Conservation (phyloP, 2,797 vertebrate genomes). For the Balearica regulorum region DNA sequence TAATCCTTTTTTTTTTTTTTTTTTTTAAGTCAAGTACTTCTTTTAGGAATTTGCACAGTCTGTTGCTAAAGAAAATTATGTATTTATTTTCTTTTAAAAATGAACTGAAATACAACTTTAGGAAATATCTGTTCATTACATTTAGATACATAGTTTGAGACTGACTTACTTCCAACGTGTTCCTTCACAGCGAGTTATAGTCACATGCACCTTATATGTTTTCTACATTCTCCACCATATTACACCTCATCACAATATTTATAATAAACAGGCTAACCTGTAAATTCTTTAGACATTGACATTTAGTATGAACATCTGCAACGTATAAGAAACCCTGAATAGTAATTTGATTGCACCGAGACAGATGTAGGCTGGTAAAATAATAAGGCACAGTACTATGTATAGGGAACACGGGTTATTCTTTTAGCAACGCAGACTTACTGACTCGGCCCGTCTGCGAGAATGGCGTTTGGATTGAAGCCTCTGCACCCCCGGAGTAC, state of each 20-base stretch:
- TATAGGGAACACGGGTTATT: not conserved
- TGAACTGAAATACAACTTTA: not conserved
- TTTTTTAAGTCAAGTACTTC: not conserved
- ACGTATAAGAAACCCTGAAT: not conserved
- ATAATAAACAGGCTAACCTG: not conserved
- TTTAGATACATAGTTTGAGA: not conserved
- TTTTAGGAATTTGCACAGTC: not conserved
- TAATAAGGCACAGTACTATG: conserved; percentile 7
- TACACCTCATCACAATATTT: not conserved
- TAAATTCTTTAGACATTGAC: not conserved
- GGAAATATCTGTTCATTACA: not conserved
- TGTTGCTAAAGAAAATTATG: not conserved
- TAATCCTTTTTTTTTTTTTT: not conserved
- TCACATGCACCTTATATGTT: not conserved
- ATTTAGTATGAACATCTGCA: not conserved
- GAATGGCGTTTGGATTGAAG: not conserved
- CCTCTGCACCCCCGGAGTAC: not conserved
- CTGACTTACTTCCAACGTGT: not conserved
- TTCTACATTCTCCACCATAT: not conserved
- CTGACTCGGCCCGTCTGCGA: not conserved
- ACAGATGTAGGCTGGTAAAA: not conserved
- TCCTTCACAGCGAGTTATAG: not conserved
- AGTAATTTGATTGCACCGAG: not conserved
- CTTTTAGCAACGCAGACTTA: not conserved
- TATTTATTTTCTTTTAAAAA: conserved; percentile 49